Evolutionary conservation across 2,797 vertebrate genomes (phyloP), one percentile per base, ranked within the genome.

Genomic region (Myotis findleyi): DNA sequence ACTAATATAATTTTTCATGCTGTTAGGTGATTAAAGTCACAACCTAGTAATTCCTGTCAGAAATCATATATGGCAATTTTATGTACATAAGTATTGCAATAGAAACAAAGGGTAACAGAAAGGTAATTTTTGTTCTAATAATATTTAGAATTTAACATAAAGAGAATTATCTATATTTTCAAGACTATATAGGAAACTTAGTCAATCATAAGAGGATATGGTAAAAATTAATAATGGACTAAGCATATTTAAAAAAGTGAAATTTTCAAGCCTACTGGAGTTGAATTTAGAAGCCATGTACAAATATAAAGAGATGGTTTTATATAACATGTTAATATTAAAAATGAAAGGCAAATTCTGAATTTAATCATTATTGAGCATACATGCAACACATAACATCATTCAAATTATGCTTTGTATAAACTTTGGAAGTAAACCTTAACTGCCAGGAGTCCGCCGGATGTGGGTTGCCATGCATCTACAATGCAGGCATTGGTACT

Each of bases 291-390:
- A 93, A 92, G 18, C 41, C n/a, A 69, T 36, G 27, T 82, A 55
- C 51, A 85, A 53, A 82, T 30, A 86, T 14, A 55, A 93, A 68
- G 41, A 33, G n/a, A 47, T 4, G 13, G 20, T 90, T 91, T 81
- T 53, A 55, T 17, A 21, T 62, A 64, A 23, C 2, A 49, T 55
- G n/a, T 17, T 49, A 62, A 30, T 73, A 68, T 84, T 64, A 84
- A 4, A 85, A 77, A 72, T 10, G 33, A 93, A 89, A 93, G 20
- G 47, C 6, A 89, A 47, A 83, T n/a, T 89, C 84, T 69, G 80
- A 71, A 68, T 69, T 77, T 91, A 36, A 69, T 85, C 49, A 69
- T 47, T 64, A 86, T 18, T 53, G 5, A 77, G 7, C 30, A 73
- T 30, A 85, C 36, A 44, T 36, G 36, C 18, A 69, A 76, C 25